Evolutionary conservation across 2,888 invertebrate genomes (phyloP), one percentile per base, ranked within the genome.

Genomic region (Hydroisotoma schaefferi): DNA sequence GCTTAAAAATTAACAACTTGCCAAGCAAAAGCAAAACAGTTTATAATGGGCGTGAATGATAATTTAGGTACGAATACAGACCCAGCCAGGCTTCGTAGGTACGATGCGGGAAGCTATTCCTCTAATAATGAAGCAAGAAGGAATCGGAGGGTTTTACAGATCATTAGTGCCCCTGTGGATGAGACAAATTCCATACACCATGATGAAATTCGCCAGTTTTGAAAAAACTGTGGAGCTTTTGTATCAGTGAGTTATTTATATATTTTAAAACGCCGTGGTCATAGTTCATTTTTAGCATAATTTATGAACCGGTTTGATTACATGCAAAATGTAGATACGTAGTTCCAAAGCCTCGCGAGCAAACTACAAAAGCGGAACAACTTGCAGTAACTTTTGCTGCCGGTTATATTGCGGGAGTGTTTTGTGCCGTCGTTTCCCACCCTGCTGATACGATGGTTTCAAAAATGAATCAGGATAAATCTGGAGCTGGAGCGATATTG

Each of bases 191-290:
- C 98, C 98, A 0, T 98, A 98, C 84, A 98, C 98, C 71, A 99
- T 99, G 98, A 98, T 98, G 97, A 99, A 98, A 82, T 98, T 98
- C 78, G 93, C 97, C 71, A 95, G 94, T 81, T 98, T 98, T 80
- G 97, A 98, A 79, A 86, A 89, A 76, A 98, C 97, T 12, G 84
- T 98, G 28, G 98, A 98, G 76, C 80, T 92, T 59, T 79, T 99
- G 43, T 98, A 98, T 81, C 84, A 86, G 83, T 70, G 62, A 57
- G 55, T 53, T 25, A 5, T 25, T 15, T 15, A 33, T 10, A 33
- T 15, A 33, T 33, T 33, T 33, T 10, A 33, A 33, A 33, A 33
- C 15, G 8, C 44, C 15, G 33, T 33, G 33, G 33, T 10, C 10
- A 15, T 10, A 33, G 33, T 10, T 33, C 33, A 33, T 33, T 15